Percentiles rank a stretch among this genome's conserved stretches.
phyloP scores from a whole-genome alignment of 2,888 invertebrate genomes.

The Bhutanitis thaidina region DNA sequence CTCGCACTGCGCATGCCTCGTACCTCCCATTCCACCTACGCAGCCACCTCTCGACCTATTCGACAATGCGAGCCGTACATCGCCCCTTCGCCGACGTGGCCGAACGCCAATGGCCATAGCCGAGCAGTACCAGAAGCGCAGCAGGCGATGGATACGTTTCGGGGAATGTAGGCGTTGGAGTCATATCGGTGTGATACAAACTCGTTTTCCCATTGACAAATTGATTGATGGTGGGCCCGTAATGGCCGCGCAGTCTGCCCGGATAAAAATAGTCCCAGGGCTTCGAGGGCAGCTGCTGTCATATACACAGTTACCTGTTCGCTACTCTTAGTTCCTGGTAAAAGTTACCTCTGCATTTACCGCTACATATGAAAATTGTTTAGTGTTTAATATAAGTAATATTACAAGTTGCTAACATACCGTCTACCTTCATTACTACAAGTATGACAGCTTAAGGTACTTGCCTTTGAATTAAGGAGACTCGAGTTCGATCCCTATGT shows the following conservation, averaged over 20 bases:
- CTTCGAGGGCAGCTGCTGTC: not conserved
- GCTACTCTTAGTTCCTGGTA: too few species aligned
- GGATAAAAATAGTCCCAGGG: constrained; percentile 26
- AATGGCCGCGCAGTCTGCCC: constrained; percentile 23
- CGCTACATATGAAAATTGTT: too few species aligned
- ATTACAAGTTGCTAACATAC: too few species aligned
- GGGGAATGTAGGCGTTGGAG: constrained; percentile 24
- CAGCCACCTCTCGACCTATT: constrained; percentile 7
- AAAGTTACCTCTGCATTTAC: too few species aligned
- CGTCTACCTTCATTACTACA: too few species aligned
- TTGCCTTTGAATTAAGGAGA: too few species aligned
- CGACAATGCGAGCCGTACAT: constrained; percentile 28
- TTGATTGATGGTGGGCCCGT: constrained; percentile 52
- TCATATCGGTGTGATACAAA: constrained; percentile 34
- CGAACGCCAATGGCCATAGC: not conserved
- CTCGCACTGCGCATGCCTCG: constrained; percentile 34
- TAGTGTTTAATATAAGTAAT: too few species aligned
- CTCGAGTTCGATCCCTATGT: too few species aligned
- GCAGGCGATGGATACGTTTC: not conserved
- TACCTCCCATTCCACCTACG: constrained; percentile 28
- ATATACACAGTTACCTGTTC: too few species aligned
- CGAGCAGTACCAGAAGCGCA: not conserved
- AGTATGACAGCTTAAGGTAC: too few species aligned
- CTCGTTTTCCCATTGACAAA: constrained; percentile 58
- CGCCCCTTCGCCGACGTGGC: constrained; percentile 19